A percentile compares a stretch with the other conserved stretches of the same genome.
phyloP scores from a whole-genome alignment of 2,797 vertebrate genomes.

The Channa striata region DNA sequence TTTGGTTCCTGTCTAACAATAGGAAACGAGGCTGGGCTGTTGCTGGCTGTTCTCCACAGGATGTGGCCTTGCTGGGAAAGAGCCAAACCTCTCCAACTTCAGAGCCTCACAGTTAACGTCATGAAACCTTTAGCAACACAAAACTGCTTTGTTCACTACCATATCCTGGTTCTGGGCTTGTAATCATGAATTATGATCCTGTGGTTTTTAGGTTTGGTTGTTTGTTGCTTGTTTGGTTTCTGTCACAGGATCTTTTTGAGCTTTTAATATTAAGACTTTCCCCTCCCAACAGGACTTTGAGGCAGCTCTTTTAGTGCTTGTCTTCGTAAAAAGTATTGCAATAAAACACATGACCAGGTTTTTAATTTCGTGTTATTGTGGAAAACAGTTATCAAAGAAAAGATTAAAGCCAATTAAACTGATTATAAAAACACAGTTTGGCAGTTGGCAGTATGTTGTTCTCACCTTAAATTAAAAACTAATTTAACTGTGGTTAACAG shows the following conservation, averaged over 20 bases:
- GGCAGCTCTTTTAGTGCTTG: slow-evolving; percentile 10
- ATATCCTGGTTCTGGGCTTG: not conserved
- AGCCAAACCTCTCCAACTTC: slow-evolving; percentile 62
- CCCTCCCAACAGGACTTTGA: not conserved
- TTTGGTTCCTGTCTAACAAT: slow-evolving; percentile 64
- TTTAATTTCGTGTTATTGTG: not conserved
- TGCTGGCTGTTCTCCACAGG: slow-evolving; percentile 63
- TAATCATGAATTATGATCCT: slow-evolving; percentile 2
- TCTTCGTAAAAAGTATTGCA: not conserved
- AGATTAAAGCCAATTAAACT: slow-evolving; percentile 1
- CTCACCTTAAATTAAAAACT: not conserved
- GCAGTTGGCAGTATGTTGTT: not conserved
- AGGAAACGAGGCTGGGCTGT: slow-evolving; percentile 54
- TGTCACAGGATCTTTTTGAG: not conserved
- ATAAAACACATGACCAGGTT: not conserved
- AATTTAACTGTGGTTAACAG: too few relatives aligned
- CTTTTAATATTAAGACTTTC: not conserved
- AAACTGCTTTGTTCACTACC: slow-evolving; percentile 39
- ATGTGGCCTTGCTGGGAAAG: slow-evolving; percentile 68
- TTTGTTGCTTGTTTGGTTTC: not conserved
- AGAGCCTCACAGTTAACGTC: slow-evolving; percentile 48
- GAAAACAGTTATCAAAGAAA: not conserved
- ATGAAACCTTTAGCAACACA: slow-evolving; percentile 46
- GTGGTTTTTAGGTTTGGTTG: not conserved
- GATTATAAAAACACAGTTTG: not conserved